Conservation (phyloP, 2,888 invertebrate genomes). For the Mythimna albipuncta region DNA sequence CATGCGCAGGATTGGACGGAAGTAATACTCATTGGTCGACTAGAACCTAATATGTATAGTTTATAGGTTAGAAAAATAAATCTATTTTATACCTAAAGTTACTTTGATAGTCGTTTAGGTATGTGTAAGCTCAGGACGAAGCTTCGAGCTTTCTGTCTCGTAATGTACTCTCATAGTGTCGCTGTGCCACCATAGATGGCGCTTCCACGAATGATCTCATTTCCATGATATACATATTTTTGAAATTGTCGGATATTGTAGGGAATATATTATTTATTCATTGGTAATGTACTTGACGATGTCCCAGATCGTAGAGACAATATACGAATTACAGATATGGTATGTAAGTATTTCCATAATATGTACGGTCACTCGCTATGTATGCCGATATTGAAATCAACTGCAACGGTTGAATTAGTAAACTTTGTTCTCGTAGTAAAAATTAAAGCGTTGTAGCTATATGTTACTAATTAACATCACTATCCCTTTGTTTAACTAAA, state of each 20-base stretch:
- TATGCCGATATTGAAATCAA: constrained; percentile 30
- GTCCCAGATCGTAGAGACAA: constrained; percentile 59
- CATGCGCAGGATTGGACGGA: constrained; percentile 56
- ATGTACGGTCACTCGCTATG: constrained; percentile 49
- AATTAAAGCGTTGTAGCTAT: constrained; percentile 41
- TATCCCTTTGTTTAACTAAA: constrained; percentile 44
- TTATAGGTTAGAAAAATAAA: constrained; percentile 84
- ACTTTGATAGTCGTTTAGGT: constrained; percentile 71
- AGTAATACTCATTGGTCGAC: constrained; percentile 76
- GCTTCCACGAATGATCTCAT: constrained; percentile 71
- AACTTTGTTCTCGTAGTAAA: constrained; percentile 40
- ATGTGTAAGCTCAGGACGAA: constrained; percentile 72
- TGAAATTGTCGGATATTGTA: constrained; percentile 57
- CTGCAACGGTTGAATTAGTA: constrained; percentile 41
- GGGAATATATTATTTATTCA: constrained; percentile 46
- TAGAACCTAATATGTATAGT: constrained; percentile 78
- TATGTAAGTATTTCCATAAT: constrained; percentile 41
- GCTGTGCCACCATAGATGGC: constrained; percentile 74
- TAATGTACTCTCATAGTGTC: constrained; percentile 71
- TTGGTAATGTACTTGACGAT: constrained; percentile 45
- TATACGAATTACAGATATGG: constrained; percentile 59
- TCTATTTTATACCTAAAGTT: constrained; percentile 86
- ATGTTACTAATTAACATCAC: constrained; percentile 28
- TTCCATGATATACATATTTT: constrained; percentile 57
- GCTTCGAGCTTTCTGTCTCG: constrained; percentile 76